A percentile compares a stretch with the other conserved stretches of the same genome.
phyloP scores from a whole-genome alignment of 2,797 vertebrate species.

The Clarias laeviceps region DNA sequence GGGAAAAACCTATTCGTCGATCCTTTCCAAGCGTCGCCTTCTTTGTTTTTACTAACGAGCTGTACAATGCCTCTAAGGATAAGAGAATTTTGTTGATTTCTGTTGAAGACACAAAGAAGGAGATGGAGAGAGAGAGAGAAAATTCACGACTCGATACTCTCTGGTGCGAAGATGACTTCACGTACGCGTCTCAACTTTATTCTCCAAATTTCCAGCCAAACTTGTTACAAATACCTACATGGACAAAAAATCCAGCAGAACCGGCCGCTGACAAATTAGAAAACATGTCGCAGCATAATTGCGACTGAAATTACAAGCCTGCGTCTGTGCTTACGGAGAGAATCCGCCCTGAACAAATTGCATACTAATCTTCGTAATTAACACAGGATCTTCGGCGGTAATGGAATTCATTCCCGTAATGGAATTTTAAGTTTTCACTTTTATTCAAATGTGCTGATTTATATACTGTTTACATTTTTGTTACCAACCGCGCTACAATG shows the following conservation, averaged over 20 bases:
- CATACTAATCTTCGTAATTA: background rate
- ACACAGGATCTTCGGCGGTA: background rate
- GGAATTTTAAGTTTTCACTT: background rate
- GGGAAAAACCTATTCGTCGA: too few species aligned
- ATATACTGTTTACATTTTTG: background rate
- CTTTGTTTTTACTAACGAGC: constrained; percentile 1
- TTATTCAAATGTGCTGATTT: background rate
- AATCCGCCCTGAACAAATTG: background rate
- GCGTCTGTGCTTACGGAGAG: background rate
- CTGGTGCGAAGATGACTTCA: background rate
- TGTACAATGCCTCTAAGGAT: background rate
- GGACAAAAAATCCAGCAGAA: background rate
- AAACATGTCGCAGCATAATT: background rate
- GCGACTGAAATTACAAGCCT: background rate
- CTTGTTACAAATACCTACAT: background rate
- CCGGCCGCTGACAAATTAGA: background rate
- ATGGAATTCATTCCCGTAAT: background rate
- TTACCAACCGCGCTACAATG: background rate
- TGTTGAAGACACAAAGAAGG: background rate
- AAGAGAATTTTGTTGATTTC: background rate
- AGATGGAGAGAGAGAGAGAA: background rate
- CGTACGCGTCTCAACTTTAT: background rate
- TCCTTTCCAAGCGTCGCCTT: background rate
- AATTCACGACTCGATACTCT: background rate
- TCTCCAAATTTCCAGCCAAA: background rate